Percentiles rank a stretch among this genome's conserved stretches.
Conservation (phyloP, 2,797 vertebrate genomes). For the Vireo griseus region DNA sequence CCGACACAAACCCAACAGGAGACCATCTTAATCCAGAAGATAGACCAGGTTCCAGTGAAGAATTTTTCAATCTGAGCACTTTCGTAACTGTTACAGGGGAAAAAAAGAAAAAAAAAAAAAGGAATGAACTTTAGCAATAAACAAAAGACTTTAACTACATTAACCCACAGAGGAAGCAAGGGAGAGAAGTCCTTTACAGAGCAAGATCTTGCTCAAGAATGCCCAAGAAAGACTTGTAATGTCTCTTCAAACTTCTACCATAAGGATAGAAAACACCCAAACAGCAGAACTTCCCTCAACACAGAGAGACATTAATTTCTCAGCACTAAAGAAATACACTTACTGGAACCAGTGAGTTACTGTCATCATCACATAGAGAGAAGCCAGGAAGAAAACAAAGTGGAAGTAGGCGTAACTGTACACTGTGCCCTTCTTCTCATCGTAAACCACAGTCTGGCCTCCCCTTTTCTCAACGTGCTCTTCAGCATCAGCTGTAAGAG, state of each 20-base stretch:
- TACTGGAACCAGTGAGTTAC: conserved; percentile 98
- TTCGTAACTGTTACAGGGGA: conserved; percentile 80
- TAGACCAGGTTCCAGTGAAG: conserved; percentile 88
- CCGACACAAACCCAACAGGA: conserved; percentile 93
- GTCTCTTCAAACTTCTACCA: background rate
- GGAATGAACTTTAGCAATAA: background rate
- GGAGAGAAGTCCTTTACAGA: background rate
- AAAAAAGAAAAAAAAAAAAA: background rate
- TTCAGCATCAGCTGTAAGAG: conserved; percentile 46
- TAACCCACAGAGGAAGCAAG: background rate
- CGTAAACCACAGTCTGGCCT: conserved; percentile 87
- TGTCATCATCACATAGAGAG: conserved; percentile 98
- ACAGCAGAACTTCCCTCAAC: background rate
- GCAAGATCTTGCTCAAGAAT: background rate
- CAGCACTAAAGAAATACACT: conserved; percentile 64
- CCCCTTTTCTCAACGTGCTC: conserved; percentile 74
- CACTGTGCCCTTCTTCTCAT: conserved; percentile 85
- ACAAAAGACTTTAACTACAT: background rate
- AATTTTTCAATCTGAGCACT: conserved; percentile 89
- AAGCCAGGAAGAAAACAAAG: conserved; percentile 93
- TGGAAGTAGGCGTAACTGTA: conserved; percentile 94
- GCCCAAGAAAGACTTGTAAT: background rate
- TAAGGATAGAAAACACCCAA: background rate
- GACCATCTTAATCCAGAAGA: conserved; percentile 96
- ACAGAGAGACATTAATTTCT: background rate